These are phyloP conservation scores for Parauchenoglanis ngamensis DNA, from an alignment of 2,797 vertebrate genomes.

Conservation along the genomic window DNA sequence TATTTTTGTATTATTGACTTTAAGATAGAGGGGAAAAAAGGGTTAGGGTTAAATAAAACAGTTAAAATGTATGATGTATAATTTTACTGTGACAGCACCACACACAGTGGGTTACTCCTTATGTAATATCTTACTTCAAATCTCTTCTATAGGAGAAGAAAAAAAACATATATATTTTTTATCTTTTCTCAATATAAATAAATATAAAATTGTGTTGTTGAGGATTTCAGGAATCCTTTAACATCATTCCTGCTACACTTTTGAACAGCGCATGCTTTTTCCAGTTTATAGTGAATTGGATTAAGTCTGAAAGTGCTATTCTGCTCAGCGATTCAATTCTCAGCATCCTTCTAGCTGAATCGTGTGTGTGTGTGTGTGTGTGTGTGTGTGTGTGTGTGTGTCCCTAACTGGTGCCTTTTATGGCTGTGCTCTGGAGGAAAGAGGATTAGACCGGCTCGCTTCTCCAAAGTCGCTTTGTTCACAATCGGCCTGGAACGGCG, in stretches of 20 bases:
- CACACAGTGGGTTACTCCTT: neutral
- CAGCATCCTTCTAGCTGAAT: neutral
- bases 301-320: constrained; percentile 14
- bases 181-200: neutral
- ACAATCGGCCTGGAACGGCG: constrained; percentile 74
- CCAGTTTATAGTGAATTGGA: neutral
- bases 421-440: constrained; percentile 60
- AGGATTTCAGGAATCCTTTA: neutral
- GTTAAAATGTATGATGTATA: neutral
- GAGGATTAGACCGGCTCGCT: constrained; percentile 73
- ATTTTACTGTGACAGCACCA: neutral
- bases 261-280: neutral
- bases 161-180: neutral
- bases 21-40: no score
- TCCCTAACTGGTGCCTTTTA: constrained; percentile 65
- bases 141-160: neutral
- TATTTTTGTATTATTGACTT: neutral
- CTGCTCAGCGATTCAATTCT: constrained; percentile 8
- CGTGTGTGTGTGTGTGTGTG: neutral
- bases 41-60: neutral
- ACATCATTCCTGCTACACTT: neutral
- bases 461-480: constrained; percentile 74
- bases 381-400: constrained; percentile 22
- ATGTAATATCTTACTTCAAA: neutral
- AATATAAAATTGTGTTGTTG: neutral